phyloP scores from a whole-genome alignment of 2,888 invertebrate genomes.

The Sussaba pulchella region DNA sequence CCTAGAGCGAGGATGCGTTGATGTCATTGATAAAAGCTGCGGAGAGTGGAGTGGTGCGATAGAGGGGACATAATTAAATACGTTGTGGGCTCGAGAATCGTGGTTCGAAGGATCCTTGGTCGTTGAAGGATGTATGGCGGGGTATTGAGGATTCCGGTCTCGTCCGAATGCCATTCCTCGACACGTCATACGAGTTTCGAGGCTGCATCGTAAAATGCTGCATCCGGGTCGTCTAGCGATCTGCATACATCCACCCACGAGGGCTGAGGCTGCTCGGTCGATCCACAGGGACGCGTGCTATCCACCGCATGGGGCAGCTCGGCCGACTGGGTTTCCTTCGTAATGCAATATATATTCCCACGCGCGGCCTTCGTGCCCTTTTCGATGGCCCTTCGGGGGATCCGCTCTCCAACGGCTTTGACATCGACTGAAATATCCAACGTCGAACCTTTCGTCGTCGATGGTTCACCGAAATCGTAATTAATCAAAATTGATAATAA shows the following conservation, averaged over 20 bases:
- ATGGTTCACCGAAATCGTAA: no score
- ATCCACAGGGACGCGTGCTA: constrained; percentile 50
- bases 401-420: constrained; percentile 6
- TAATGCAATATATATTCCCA: neutral
- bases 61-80: constrained; percentile 25
- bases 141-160: constrained; percentile 51
- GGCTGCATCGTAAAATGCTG: constrained; percentile 35
- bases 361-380: neutral
- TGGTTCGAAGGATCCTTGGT: constrained; percentile 37
- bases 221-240: constrained; percentile 50
- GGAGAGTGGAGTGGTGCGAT: constrained; percentile 1
- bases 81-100: neutral
- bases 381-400: constrained; percentile 2
- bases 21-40: no score
- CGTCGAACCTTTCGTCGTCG: no score
- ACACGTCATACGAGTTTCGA: constrained; percentile 24
- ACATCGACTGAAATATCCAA: constrained; percentile 1
- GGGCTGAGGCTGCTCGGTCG: constrained; percentile 10
- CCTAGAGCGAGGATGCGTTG: no score
- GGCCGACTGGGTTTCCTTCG: neutral
- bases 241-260: constrained; percentile 34
- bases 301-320: neutral
- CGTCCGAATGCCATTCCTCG: constrained; percentile 37
- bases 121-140: constrained; percentile 17
- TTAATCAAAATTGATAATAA: neutral